Conservation (phyloP, 2,113 vertebrate genomes). For the Lophura nycthemera region DNA sequence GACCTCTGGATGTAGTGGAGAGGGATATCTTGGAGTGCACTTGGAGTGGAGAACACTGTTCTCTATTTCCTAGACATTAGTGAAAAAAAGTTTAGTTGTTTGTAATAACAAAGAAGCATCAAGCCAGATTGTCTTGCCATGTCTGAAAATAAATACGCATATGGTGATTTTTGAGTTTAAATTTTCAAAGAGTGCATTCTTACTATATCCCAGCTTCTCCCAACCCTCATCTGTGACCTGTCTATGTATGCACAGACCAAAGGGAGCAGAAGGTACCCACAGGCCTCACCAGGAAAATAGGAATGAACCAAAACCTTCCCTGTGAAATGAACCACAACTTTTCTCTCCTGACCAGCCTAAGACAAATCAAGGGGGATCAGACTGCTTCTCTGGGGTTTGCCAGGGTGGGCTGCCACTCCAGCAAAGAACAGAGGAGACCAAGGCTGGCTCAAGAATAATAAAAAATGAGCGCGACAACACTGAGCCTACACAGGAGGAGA, state of each 20-base stretch:
- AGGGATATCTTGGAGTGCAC: not conserved
- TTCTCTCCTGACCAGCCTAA: not conserved
- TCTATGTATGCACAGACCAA: not conserved
- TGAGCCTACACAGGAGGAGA: not conserved
- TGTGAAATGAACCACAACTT: too few relatives aligned
- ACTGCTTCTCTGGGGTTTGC: not conserved
- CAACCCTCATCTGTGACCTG: not conserved
- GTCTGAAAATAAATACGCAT: not conserved
- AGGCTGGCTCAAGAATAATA: not conserved
- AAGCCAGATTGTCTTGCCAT: not conserved
- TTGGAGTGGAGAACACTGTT: not conserved
- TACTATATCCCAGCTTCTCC: not conserved
- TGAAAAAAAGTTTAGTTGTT: not conserved
- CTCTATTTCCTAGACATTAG: accelerated
- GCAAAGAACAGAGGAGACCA: not conserved
- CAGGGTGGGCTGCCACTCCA: not conserved
- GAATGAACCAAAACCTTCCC: not conserved
- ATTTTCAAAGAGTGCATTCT: not conserved
- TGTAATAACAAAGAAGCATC: not conserved
- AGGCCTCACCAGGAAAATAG: not conserved
- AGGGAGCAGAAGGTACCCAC: not conserved
- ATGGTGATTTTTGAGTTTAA: not conserved
- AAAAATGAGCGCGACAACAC: not conserved
- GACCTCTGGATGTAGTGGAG: not conserved
- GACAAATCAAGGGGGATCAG: accelerated